phyloP scores from a whole-genome alignment of 2,888 invertebrate species.

The Temnothorax ravouxi region DNA sequence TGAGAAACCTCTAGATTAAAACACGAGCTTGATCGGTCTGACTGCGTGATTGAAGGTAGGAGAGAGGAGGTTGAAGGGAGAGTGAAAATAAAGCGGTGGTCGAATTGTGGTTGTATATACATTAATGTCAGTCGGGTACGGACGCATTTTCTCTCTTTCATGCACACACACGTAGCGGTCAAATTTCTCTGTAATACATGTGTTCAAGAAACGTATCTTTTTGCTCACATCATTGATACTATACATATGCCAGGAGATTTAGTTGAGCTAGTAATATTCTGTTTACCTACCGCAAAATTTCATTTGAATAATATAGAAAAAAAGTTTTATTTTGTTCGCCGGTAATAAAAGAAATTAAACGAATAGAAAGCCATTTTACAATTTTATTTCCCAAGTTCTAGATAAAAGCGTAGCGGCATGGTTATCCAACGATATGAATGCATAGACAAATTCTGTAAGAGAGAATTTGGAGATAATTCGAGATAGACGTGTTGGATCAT shows the following conservation, averaged over 20 bases:
- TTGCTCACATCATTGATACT: not conserved
- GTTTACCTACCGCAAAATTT: not conserved
- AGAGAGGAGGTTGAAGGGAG: constrained; percentile 12
- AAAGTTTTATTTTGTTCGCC: not conserved
- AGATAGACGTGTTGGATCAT: constrained; percentile 77
- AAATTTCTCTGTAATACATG: not conserved
- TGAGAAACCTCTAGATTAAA: constrained; percentile 74
- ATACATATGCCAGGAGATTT: not conserved
- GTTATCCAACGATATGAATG: constrained; percentile 35
- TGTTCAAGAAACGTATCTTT: not conserved
- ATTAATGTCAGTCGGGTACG: constrained; percentile 11
- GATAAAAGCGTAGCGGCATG: constrained; percentile 8
- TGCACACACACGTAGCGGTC: not conserved
- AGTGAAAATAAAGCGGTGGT: constrained; percentile 35
- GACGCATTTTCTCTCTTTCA: not conserved
- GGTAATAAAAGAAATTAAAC: not conserved
- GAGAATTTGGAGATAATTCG: constrained; percentile 76
- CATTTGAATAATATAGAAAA: not conserved
- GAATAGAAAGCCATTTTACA: constrained; percentile 19
- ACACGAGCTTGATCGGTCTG: constrained; percentile 70
- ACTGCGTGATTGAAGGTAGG: constrained; percentile 44
- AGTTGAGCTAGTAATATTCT: not conserved
- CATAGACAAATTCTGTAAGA: constrained; percentile 64
- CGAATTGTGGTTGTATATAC: constrained; percentile 21
- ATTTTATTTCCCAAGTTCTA: constrained; percentile 16